These are phyloP conservation scores for Itoplectis maculator DNA, from an alignment of 2,888 invertebrate species.

Conservation along the genomic window DNA sequence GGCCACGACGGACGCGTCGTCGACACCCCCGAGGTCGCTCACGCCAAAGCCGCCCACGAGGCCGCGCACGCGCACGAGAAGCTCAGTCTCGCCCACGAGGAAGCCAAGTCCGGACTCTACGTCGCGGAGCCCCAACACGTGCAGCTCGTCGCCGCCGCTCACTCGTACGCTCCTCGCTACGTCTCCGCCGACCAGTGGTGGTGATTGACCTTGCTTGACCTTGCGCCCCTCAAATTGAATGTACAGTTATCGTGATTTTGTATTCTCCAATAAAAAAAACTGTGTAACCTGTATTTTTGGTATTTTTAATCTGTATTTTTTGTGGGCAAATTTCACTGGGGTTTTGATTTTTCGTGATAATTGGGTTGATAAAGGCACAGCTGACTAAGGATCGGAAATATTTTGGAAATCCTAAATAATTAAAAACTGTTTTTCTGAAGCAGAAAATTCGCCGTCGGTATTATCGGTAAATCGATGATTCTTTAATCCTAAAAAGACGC, in stretches of 20 bases:
- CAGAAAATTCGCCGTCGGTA: no score
- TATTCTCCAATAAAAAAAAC: not conserved
- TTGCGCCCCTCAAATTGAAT: constrained; percentile 19
- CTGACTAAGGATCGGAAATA: no score
- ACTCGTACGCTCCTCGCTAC: constrained; percentile 51
- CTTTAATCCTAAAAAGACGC: no score
- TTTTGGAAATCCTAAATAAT: no score
- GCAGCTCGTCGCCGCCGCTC: constrained; percentile 64
- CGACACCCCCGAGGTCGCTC: constrained; percentile 75
- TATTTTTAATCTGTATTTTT: no score
- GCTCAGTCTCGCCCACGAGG: constrained; percentile 65
- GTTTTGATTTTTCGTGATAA: no score
- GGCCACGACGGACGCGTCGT: constrained; percentile 74
- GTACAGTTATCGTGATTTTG: constrained; percentile 1
- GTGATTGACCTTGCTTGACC: not conserved
- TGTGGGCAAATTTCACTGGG: no score
- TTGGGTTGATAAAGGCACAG: no score
- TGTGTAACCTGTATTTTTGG: no score
- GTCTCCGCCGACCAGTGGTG: constrained; percentile 36
- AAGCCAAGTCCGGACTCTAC: constrained; percentile 45
- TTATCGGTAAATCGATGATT: no score
- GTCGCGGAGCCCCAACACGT: constrained; percentile 29
- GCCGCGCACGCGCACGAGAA: constrained; percentile 75
- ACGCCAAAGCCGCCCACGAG: constrained; percentile 75
- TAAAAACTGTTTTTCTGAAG: no score